Evolutionary conservation across 2,888 invertebrate genomes (phyloP), one percentile per base, ranked within the genome.

Genomic region (Gibbula magus): DNA sequence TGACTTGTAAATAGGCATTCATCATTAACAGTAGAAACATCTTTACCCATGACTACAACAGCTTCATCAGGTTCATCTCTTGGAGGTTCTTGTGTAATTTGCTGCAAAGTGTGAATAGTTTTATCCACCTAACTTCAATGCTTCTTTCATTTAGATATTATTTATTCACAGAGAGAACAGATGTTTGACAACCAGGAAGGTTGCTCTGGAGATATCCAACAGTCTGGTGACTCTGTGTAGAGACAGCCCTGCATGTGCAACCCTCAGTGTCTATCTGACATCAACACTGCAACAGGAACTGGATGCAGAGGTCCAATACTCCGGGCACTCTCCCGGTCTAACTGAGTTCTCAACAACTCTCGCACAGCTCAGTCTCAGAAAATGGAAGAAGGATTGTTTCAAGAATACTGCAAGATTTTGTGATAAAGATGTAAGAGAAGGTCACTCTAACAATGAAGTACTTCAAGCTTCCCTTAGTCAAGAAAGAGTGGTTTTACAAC

Each of bases 181-280:
- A 4, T 89, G 89, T 80, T 67, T 87, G 53, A 76, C 86, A n/a
- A 88, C 87, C 18, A 86, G 87, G 54, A 85, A 83, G 75, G 85
- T 84, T 52, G 83, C 86, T 18, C 78, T 89, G 22, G 84, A 86
- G 51, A 77, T 88, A 10, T 80, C 85, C 10, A 73, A 80, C 29
- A 81, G 79, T 8, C 79, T 85, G 13, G 10, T 84, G 5, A 45
- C 53, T 13, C 29, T 45, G 16, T 20, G 53, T 45, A 10, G 45
- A 45, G 8, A 29, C 51, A 16, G 29, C 32, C 25, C 51, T 22
- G 18, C 67, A 51, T 25, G 4, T 32, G n/a, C 53, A 13, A 77
- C 35, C 10, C 25, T 32, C 25, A 13, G 52, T 25, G 13, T 16
- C 52, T 70, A 20, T 22, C 22, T 67, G 45, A 20, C 16, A 7